phyloP scores from a whole-genome alignment of 2,797 vertebrate species.

The Kryptopterus vitreolus region DNA sequence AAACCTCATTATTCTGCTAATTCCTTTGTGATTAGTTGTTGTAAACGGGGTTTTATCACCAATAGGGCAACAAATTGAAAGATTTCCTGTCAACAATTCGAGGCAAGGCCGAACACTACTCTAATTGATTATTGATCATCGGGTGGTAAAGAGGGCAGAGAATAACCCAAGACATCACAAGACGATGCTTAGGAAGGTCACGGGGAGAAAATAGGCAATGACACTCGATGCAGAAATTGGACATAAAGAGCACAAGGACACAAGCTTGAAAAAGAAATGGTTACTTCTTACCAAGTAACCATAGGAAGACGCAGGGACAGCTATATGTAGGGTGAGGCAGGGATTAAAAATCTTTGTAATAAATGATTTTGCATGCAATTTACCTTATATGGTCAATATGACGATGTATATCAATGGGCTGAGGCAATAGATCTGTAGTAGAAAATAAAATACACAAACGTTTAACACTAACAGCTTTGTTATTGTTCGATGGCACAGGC shows the following conservation, averaged over 20 bases:
- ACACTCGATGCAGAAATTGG: background rate
- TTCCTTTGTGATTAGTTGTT: background rate
- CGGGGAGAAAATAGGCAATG: background rate
- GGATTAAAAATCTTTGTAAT: too few relatives aligned
- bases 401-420: too few relatives aligned
- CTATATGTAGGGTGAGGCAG: too few relatives aligned
- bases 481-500: too few relatives aligned
- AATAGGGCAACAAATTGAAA: background rate
- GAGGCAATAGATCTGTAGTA: too few relatives aligned
- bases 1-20: background rate
- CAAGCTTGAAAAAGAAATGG: background rate
- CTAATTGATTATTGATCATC: constrained; percentile 4
- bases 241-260: background rate
- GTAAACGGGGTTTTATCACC: background rate
- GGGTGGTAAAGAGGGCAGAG: background rate
- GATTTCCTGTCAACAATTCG: background rate
- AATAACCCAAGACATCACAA: background rate
- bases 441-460: too few relatives aligned
- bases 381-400: too few relatives aligned
- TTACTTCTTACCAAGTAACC: too few relatives aligned
- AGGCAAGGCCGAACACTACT: background rate
- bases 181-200: background rate
- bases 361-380: too few relatives aligned
- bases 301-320: too few relatives aligned
- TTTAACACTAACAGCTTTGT: too few relatives aligned